A percentile compares a stretch with the other conserved stretches of the same genome.
Evolutionary conservation across 2,113 vertebrate genomes (phyloP).

Genomic region (Mormoops blainvillei): DNA sequence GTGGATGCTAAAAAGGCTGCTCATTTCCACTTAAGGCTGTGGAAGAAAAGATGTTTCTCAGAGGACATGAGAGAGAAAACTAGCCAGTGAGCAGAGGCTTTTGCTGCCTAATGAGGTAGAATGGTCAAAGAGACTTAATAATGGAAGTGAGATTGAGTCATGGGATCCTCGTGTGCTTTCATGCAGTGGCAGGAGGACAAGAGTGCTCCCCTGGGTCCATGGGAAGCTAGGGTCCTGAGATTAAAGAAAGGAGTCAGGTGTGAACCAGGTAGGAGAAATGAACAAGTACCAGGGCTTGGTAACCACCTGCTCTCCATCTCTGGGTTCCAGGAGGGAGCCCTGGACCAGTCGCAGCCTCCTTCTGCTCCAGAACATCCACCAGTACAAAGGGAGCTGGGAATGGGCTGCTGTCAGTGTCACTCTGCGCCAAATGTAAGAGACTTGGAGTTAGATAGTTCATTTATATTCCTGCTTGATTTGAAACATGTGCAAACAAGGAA

Average conservation of each 20-base stretch:
- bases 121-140: too few species aligned
- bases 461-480: neutral
- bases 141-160: neutral
- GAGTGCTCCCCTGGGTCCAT: neutral
- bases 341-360: rapidly evolving
- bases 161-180: rapidly evolving
- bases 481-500: constrained; percentile 34
- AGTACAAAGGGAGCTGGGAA: rapidly evolving
- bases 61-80: neutral
- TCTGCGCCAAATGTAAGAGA: neutral
- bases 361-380: rapidly evolving
- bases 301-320: rapidly evolving
- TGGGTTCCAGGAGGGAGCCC: rapidly evolving
- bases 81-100: rapidly evolving
- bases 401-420: neutral
- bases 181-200: too few species aligned
- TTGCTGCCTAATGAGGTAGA: rapidly evolving
- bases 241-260: neutral
- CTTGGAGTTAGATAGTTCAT: neutral
- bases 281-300: rapidly evolving
- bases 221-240: too few species aligned
- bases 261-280: rapidly evolving
- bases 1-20: rapidly evolving
- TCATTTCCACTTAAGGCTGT: rapidly evolving
- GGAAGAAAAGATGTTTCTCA: neutral